phyloP scores from a whole-genome alignment of 2,797 vertebrate genomes.

The Gadopsis marmoratus region DNA sequence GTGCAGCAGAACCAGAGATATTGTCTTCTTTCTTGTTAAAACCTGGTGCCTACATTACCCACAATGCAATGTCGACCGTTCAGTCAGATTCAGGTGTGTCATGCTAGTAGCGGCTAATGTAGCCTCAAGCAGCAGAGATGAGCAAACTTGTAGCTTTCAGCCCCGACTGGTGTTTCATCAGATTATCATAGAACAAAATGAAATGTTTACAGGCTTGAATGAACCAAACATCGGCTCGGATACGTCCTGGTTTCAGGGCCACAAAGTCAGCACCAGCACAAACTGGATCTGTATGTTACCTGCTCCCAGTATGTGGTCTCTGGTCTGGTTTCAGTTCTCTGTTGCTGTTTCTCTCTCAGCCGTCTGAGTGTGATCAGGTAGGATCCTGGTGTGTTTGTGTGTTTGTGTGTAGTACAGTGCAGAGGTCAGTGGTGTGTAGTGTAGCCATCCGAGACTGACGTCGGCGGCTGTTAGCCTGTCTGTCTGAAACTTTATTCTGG shows the following conservation, averaged over 20 bases:
- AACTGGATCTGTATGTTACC: not conserved
- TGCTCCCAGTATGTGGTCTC: slow-evolving; percentile 24
- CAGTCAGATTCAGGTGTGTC: not conserved
- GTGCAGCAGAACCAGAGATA: too few relatives aligned
- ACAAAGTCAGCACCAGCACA: not conserved
- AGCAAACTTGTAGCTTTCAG: too few relatives aligned
- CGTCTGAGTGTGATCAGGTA: slow-evolving; percentile 93
- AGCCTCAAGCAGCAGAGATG: too few relatives aligned
- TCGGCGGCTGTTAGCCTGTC: not conserved
- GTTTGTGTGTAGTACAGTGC: slow-evolving; percentile 16
- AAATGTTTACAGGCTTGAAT: not conserved
- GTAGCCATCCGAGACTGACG: slow-evolving; percentile 27
- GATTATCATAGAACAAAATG: too few relatives aligned
- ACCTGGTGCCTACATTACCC: too few relatives aligned
- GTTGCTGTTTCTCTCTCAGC: slow-evolving; percentile 86
- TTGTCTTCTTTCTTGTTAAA: too few relatives aligned
- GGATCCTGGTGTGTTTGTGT: slow-evolving; percentile 74
- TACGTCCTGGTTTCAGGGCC: not conserved
- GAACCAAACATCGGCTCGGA: not conserved
- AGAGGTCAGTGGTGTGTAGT: slow-evolving; percentile 10
- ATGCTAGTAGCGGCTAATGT: too few relatives aligned
- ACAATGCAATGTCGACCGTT: not conserved
- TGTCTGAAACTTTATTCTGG: not conserved
- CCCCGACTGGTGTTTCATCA: not conserved
- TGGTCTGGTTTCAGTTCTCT: slow-evolving; percentile 48